Conservation (phyloP, 2,797 vertebrate genomes). For the Toxotes lorentzi region DNA sequence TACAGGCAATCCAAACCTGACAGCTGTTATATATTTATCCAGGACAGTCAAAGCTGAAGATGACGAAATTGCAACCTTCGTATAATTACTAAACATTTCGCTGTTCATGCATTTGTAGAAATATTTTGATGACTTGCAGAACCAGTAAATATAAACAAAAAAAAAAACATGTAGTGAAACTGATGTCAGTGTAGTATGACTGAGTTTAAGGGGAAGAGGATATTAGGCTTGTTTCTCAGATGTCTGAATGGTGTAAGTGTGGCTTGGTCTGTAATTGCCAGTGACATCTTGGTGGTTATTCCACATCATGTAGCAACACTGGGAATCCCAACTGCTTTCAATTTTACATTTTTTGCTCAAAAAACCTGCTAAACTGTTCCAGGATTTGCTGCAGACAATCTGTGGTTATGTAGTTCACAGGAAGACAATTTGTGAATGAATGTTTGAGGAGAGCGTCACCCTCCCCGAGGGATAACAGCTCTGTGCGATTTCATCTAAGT, state of each 20-base stretch:
- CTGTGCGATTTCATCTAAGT: conserved; percentile 29
- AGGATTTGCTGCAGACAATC: conserved; percentile 59
- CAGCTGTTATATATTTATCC: background rate
- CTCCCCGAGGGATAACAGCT: conserved; percentile 44
- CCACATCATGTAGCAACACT: conserved; percentile 39
- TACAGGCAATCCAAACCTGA: background rate
- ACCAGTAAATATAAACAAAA: background rate
- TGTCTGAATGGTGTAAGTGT: conserved; percentile 47
- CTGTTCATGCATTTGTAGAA: background rate
- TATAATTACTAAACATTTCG: conserved; percentile 2
- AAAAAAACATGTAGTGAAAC: background rate
- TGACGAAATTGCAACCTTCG: conserved; percentile 5
- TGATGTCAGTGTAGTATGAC: background rate
- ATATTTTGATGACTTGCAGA: conserved; percentile 18
- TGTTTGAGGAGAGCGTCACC: conserved; percentile 59
- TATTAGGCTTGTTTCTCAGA: conserved; percentile 29
- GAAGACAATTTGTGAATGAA: conserved; percentile 72
- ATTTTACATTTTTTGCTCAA: conserved; percentile 49
- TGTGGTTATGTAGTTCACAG: conserved; percentile 65
- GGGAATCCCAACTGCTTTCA: conserved; percentile 64
- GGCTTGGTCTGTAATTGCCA: conserved; percentile 48
- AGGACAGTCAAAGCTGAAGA: conserved; percentile 6
- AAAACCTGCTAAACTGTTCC: conserved; percentile 48
- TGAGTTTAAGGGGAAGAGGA: conserved; percentile 29
- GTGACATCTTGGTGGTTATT: conserved; percentile 56